phyloP scores from a whole-genome alignment of 2,888 invertebrate species.

The Sarcophaga caerulescens region DNA sequence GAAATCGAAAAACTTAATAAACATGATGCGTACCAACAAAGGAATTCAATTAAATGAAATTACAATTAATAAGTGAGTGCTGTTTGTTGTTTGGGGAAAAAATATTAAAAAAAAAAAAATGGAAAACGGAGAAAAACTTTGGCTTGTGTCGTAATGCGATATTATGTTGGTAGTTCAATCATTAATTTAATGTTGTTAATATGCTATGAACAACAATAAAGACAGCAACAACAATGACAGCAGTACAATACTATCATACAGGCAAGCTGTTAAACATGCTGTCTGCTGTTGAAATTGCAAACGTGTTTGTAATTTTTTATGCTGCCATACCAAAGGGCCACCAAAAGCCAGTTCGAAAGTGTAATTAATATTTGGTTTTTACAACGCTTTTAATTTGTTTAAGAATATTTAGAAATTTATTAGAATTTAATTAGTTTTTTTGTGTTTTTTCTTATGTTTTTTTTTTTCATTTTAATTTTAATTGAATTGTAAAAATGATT shows the following conservation, averaged over 20 bases:
- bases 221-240: conserved; percentile 3
- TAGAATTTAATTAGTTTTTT: too few relatives aligned
- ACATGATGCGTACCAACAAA: conserved; percentile 57
- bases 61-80: conserved; percentile 66
- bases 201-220: conserved; percentile 39
- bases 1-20: conserved; percentile 49
- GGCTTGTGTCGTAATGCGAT: conserved; percentile 8
- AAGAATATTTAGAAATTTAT: too few relatives aligned
- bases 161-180: conserved; percentile 49
- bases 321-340: not conserved
- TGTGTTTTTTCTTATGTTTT: too few relatives aligned
- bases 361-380: too few relatives aligned
- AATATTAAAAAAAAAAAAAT: not conserved
- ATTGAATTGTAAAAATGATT: too few relatives aligned
- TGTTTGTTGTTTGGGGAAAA: conserved; percentile 42
- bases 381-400: too few relatives aligned
- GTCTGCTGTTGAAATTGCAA: conserved; percentile 49
- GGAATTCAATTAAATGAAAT: conserved; percentile 67
- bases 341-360: too few relatives aligned
- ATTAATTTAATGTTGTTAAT: conserved; percentile 59
- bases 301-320: conserved; percentile 66
- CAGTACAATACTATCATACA: conserved; percentile 10
- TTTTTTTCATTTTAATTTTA: too few relatives aligned
- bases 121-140: not conserved
- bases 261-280: conserved; percentile 59